Evolutionary conservation across 2,797 vertebrate species (phyloP).

Genomic region (Muscicapa comitata): DNA sequence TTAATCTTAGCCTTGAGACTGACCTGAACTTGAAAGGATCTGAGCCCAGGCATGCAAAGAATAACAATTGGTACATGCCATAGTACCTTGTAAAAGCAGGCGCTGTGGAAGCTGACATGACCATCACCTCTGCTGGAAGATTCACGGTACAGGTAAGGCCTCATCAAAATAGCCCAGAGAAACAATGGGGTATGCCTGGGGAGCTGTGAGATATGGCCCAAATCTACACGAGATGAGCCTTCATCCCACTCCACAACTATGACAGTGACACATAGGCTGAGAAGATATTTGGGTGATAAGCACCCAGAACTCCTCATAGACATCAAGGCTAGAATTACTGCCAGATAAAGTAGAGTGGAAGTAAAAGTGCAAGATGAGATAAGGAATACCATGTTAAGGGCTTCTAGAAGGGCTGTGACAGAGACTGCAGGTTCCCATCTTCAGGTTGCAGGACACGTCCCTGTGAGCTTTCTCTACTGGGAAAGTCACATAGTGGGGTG

Average conservation of each 20-base stretch:
- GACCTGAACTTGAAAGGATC: conserved; percentile 15
- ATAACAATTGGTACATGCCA: not conserved
- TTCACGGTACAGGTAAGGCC: not conserved
- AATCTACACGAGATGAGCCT: not conserved
- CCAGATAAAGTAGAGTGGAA: not conserved
- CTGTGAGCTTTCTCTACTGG: not conserved
- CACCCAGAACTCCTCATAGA: not conserved
- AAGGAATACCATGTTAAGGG: not conserved
- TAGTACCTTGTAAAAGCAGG: not conserved
- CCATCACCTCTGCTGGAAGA: not conserved
- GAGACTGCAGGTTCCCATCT: accelerated
- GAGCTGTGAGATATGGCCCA: not conserved
- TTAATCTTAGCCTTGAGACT: not conserved
- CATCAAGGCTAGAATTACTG: not conserved
- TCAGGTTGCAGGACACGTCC: not conserved
- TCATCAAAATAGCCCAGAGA: not conserved
- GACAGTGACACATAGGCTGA: not conserved
- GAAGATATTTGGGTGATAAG: not conserved
- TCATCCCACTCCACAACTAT: not conserved
- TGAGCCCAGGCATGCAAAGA: not conserved
- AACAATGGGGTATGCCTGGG: not conserved
- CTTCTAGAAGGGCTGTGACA: not conserved
- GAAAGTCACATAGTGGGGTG: not conserved
- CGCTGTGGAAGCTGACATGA: not conserved
- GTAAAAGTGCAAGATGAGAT: not conserved